Base-by-base conservation (phyloP, 2,113 vertebrate species). In the Amblyopsis rosae region DNA sequence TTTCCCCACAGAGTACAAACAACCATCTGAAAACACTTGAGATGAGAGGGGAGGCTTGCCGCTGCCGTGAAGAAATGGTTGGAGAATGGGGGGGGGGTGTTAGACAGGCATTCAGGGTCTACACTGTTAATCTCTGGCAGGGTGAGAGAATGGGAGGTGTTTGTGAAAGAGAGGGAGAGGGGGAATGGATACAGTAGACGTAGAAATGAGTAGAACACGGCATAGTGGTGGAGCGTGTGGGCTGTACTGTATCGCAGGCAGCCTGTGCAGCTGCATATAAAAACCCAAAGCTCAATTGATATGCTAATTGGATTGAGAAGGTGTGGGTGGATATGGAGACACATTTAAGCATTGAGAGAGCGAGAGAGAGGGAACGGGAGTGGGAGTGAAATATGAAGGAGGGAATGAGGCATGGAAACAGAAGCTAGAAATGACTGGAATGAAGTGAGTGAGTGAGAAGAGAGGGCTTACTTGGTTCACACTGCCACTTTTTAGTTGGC, bases 261-360 rank as follows among this genome's bases (percentile, higher is more conserved):
- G 82, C 63, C 77, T 54, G 32, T 73, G 73, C 62, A 58, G 67
- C 79, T 77, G 57, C 78, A 70, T 50, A 50, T 50, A 59, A 56
- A 54, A 79, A 60, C 56, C 35, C 63, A 70, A 69, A 62, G 75
- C 82, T 79, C 74, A 85, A 86, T 79, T 86, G 79, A 88, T 85
- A 89, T 87, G 84, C 83, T 86, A 88, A 90, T 91, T 82, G 83
- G 80, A 88, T 85, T 79, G 82, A 80, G 79, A 75, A 82, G 76
- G 48, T 69, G 88, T 88, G 84, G 88, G 88, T 73, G 88, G 88
- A 89, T 87, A 83, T 80, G 72, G 88, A 89, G 88, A 83, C 59
- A 77, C 75, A 77, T 84, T 84, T 80, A 80, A 83, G 79, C 77
- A 65, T 77, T 16, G 8, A 76, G 81, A 63, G 73, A 65, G 75